Percentiles rank a stretch among this genome's conserved stretches.
Conservation (phyloP, 2,888 invertebrate genomes). For the Saturnia japonica region DNA sequence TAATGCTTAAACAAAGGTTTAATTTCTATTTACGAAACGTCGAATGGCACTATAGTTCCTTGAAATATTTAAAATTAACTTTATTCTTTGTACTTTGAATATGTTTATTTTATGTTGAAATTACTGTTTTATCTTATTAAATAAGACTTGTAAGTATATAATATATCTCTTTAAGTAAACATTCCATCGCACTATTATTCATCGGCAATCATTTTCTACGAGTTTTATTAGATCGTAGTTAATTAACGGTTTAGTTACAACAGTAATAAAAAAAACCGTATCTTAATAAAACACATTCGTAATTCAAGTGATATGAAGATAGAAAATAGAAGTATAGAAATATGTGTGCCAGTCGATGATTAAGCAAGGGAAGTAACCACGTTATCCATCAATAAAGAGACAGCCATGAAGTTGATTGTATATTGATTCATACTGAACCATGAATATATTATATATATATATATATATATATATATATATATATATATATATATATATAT, state of each 20-base stretch:
- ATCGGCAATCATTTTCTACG: constrained; percentile 17
- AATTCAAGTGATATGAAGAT: constrained; percentile 60
- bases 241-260: constrained; percentile 77
- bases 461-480: no score
- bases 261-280: constrained; percentile 66
- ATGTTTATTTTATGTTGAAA: neutral
- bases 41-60: neutral
- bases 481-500: no score
- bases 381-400: constrained; percentile 46
- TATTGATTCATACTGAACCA: neutral
- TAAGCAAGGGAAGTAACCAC: constrained; percentile 57
- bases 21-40: neutral
- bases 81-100: neutral
- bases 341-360: constrained; percentile 66
- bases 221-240: constrained; percentile 42
- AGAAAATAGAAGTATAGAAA: constrained; percentile 62
- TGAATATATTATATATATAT: no score
- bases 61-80: neutral
- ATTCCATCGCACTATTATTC: constrained; percentile 18
- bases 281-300: constrained; percentile 61
- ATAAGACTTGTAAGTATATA: neutral
- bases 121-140: neutral
- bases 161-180: constrained; percentile 10
- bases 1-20: neutral
- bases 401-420: neutral